Base-by-base conservation (phyloP, 2,888 invertebrate genomes). In the Nomada flava region DNA sequence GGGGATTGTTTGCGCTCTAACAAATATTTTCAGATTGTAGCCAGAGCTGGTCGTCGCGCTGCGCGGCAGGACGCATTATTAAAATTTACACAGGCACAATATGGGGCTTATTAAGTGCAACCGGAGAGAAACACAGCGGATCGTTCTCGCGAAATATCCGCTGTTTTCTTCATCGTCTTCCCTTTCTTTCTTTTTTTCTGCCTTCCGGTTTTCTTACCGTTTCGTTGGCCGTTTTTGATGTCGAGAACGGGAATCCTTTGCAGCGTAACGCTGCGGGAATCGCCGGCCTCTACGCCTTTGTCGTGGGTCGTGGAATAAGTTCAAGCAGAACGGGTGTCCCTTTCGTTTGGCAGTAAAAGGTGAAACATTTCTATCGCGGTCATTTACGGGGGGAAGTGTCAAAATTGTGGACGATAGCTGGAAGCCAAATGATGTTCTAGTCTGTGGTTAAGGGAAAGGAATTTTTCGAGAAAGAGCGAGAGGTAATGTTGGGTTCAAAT, bases 11-110 rank as follows among this genome's bases (percentile, higher is more conserved):
- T 76, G 79, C 80, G 79, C 55, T 76, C 64, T 72, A 85, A 89
- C 82, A 88, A 88, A 88, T 86, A 89, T 89, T 89, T 89, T 89
- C 80, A 83, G 85, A 85, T 85, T 85, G 87, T 75, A 76, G 75
- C 76, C 76, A 26, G 57, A 60, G 42, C 42, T 52, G 68, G 65
- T 80, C 53, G 55, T 70, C 79, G 53, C 64, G 78, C 68, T 29
- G 65, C 68, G 20, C 63, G 63, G 55, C 73, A 74, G 74, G 76
- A 75, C 55, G 78, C 81, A 63, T 88, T 88, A 88, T 88, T 88
- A 88, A 88, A 88, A 88, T 88, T 88, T 88, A 86, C 84, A 80
- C 63, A 63, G 68, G 44, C 63, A 57, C 75, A 70, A 81, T 85
- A 79, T 69, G 75, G 36, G 64, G 71, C 74, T 88, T 87, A 84